Evolutionary conservation across 2,888 invertebrate genomes (phyloP).

Genomic region (Ophion ventricosus): DNA sequence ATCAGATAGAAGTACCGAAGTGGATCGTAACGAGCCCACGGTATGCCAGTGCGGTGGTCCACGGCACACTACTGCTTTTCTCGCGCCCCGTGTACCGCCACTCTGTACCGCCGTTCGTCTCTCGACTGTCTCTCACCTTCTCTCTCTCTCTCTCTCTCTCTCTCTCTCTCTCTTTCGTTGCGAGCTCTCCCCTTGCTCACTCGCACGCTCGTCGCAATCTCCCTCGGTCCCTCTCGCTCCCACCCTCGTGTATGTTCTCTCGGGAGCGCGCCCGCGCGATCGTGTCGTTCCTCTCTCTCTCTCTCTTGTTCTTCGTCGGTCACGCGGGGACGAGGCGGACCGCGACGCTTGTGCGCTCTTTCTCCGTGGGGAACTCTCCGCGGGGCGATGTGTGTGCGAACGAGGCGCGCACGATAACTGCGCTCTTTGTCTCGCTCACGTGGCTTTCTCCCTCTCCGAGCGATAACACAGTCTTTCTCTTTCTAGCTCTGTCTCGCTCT

Average conservation of each 20-base stretch:
- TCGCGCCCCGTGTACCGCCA: conserved; percentile 85
- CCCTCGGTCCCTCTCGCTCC: conserved; percentile 66
- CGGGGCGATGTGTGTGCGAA: conserved; percentile 65
- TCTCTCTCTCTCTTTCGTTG: conserved; percentile 65
- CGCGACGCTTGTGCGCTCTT: conserved; percentile 65
- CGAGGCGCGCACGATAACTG: conserved; percentile 73
- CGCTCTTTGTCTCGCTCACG: conserved; percentile 75
- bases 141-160: conserved; percentile 68
- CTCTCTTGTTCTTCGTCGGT: conserved; percentile 43
- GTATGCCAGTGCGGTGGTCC: conserved; percentile 86
- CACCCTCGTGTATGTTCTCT: conserved; percentile 57
- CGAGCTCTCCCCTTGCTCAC: conserved; percentile 68
- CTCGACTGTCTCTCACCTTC: conserved; percentile 77
- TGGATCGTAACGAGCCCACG: conserved; percentile 82
- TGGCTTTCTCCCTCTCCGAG: conserved; percentile 70
- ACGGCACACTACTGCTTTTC: conserved; percentile 88
- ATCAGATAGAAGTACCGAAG: conserved; percentile 76
- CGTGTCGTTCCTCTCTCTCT: conserved; percentile 49
- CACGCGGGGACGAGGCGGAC: conserved; percentile 62
- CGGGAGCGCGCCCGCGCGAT: conserved; percentile 57
- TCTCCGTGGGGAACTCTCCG: conserved; percentile 63
- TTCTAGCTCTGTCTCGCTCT: conserved; percentile 65
- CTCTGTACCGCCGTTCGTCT: conserved; percentile 86
- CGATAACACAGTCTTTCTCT: conserved; percentile 78
- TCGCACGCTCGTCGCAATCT: conserved; percentile 65